Evolutionary conservation across 2,113 vertebrate species (phyloP).

Genomic region (Neotoma lepida): DNA sequence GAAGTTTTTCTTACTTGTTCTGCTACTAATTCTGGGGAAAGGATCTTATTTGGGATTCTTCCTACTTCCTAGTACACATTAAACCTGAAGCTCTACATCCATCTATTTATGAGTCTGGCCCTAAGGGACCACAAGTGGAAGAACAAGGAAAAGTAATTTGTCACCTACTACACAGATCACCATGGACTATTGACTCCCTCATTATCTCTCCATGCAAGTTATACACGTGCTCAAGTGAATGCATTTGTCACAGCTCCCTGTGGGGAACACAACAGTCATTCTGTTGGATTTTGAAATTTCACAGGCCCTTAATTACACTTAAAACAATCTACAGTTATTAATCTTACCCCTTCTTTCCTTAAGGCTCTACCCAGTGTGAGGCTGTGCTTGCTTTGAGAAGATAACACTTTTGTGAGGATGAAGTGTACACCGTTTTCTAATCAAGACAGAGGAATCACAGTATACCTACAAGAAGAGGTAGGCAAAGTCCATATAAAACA

Average conservation of each 20-base stretch:
- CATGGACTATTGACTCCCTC: conserved; percentile 52
- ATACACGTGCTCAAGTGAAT: conserved; percentile 47
- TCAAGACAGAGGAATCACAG: not conserved
- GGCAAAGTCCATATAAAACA: not conserved
- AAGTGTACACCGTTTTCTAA: not conserved
- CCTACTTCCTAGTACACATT: not conserved
- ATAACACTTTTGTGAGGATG: not conserved
- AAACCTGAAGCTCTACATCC: not conserved
- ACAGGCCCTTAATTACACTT: conserved; percentile 68
- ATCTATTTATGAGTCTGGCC: conserved; percentile 21
- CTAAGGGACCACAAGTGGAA: not conserved
- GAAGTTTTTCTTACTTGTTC: not conserved
- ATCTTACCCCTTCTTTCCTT: conserved; percentile 26
- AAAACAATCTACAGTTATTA: conserved; percentile 60
- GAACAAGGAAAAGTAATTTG: conserved; percentile 50
- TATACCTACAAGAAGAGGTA: not conserved
- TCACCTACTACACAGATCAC: conserved; percentile 4
- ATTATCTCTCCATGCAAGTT: conserved; percentile 61
- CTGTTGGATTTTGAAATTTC: conserved; percentile 49
- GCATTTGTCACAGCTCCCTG: conserved; percentile 61
- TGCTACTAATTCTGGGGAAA: not conserved
- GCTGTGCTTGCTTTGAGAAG: not conserved
- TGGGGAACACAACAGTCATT: conserved; percentile 33
- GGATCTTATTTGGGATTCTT: not conserved
- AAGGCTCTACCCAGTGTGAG: not conserved